Base-by-base conservation (phyloP, 2,888 invertebrate genomes). In the Marasmarcha lunaedactyla region DNA sequence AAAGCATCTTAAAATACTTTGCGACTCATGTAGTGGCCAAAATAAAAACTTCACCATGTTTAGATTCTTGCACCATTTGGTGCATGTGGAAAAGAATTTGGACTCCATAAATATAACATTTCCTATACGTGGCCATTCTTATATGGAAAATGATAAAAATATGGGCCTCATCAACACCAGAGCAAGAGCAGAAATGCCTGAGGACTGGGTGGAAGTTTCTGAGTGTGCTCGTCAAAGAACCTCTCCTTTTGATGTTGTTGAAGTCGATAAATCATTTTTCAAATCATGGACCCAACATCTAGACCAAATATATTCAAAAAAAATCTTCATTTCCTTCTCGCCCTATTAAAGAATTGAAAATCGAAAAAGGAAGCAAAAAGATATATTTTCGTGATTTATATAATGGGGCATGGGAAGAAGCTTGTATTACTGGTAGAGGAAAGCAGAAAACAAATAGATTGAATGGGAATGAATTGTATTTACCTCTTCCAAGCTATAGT, bases 11-110 rank as follows among this genome's bases (percentile, higher is more conserved):
- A 42, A 43, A 42, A 50, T 56, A 36, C 57, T 56, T 42, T 59
- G 55, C 42, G 55, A 56, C 44, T 52, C 51, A 15, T 52, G 48
- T 40, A 50, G 46, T 25, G 50, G 51, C 11, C 54, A 56, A 43
- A 59, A 57, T 44, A 59, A 55, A 43, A 59, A 59, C 37, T 51
- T 37, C 40, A 51, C 51, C 5, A 36, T 54, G 38, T 43, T 55
- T 36, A 41, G 49, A 25, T 53, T 49, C 33, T 40, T 57, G 14
- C 50, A 57, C 42, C 42, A 48, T 35, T 14, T 54, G 30, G 51
- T 57, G 11, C 49, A 51, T 33, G 12, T 15, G 26, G 35, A 39
- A 14, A 46, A 51, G 38, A 42, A 40, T 15, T 33, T 54, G 3
- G 51, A 56, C 35, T 42, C 36, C 15, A 41, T 51, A 12, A 48